Conservation (phyloP, 2,113 vertebrate species). For the Pelecanoides urinatrix region DNA sequence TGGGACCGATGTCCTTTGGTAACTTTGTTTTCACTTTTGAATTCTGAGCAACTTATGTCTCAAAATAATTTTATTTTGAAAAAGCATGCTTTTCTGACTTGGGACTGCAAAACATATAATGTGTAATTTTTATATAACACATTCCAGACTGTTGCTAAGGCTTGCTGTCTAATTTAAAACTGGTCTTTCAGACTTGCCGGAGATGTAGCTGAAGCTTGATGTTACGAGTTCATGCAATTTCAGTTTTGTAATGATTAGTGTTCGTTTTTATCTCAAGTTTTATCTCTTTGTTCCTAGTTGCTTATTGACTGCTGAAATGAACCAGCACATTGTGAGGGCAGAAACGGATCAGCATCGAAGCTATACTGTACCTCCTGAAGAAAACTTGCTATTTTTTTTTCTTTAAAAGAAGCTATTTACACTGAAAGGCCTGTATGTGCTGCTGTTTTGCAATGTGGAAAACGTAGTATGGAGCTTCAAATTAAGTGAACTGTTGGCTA, state of each 20-base stretch:
- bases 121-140: background rate
- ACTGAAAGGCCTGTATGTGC: background rate
- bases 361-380: background rate
- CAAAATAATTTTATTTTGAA: background rate
- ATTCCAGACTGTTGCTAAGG: background rate
- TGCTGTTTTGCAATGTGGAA: background rate
- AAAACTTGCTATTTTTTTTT: background rate
- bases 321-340: background rate
- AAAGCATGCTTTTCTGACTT: background rate
- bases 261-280: background rate
- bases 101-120: background rate
- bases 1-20: background rate
- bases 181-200: background rate
- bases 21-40: background rate
- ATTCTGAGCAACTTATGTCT: background rate
- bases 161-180: background rate
- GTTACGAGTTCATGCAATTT: background rate
- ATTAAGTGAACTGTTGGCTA: background rate
- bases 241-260: background rate
- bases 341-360: background rate
- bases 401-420: background rate
- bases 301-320: background rate
- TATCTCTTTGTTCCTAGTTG: background rate
- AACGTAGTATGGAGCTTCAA: background rate
- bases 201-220: background rate